A percentile compares a stretch with the other conserved stretches of the same genome.
Conservation (phyloP, 2,797 vertebrate species). For the Microctenopoma stevenorrisi region DNA sequence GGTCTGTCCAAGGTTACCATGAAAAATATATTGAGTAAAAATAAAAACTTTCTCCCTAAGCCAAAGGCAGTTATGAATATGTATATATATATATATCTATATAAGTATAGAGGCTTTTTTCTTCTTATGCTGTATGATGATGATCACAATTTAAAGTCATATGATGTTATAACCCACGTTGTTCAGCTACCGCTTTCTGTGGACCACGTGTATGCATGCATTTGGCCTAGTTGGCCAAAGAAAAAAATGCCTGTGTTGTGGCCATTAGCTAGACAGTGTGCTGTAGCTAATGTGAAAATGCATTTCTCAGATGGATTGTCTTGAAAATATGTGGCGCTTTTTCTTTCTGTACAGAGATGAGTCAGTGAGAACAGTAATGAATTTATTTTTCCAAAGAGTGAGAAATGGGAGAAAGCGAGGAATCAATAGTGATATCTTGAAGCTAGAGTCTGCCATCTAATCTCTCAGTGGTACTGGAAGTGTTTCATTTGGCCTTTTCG, state of each 20-base stretch:
- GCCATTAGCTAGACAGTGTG: slow-evolving; percentile 62
- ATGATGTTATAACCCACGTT: not conserved
- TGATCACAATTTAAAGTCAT: slow-evolving; percentile 19
- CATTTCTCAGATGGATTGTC: slow-evolving; percentile 77
- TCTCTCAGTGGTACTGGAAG: slow-evolving; percentile 83
- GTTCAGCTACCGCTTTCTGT: slow-evolving; percentile 20
- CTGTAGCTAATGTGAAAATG: slow-evolving; percentile 66
- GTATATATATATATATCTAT: slow-evolving; percentile 3
- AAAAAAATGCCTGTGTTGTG: slow-evolving; percentile 49
- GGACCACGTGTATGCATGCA: not conserved
- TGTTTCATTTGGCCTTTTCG: slow-evolving; percentile 85
- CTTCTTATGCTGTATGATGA: slow-evolving; percentile 4
- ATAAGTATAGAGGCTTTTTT: slow-evolving; percentile 1
- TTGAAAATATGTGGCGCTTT: slow-evolving; percentile 79
- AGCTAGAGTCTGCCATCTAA: slow-evolving; percentile 81
- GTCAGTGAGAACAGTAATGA: slow-evolving; percentile 83
- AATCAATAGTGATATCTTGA: slow-evolving; percentile 86
- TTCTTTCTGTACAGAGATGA: slow-evolving; percentile 72
- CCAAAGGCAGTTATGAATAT: slow-evolving; percentile 19
- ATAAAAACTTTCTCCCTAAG: slow-evolving; percentile 30
- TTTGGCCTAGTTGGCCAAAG: slow-evolving; percentile 14
- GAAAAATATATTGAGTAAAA: slow-evolving; percentile 56
- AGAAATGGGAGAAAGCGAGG: slow-evolving; percentile 81
- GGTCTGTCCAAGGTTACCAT: slow-evolving; percentile 61
- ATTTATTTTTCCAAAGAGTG: slow-evolving; percentile 84